A percentile compares a stretch with the other conserved stretches of the same genome.
Conservation (phyloP, 2,888 invertebrate species). For the Chloroclysta siterata region DNA sequence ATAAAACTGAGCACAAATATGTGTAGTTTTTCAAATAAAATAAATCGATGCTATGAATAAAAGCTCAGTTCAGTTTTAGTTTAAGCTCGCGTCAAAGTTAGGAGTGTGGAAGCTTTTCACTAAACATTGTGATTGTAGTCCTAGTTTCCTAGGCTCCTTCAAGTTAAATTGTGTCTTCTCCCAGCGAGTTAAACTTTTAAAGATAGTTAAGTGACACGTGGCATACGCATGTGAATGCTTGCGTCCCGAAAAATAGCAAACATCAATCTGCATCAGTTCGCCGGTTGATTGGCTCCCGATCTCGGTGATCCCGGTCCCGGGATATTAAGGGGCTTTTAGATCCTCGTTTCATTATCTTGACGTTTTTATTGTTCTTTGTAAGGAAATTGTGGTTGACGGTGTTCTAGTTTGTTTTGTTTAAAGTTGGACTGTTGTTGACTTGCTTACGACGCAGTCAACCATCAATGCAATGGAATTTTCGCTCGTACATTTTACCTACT, state of each 20-base stretch:
- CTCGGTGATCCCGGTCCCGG: slow-evolving; percentile 36
- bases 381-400: slow-evolving; percentile 7
- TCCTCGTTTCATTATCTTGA: slow-evolving; percentile 29
- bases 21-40: too few relatives aligned
- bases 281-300: slow-evolving; percentile 54
- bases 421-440: not conserved
- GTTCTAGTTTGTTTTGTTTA: slow-evolving; percentile 1
- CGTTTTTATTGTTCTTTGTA: slow-evolving; percentile 28
- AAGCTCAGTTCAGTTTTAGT: too few relatives aligned
- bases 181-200: not conserved
- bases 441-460: too few relatives aligned
- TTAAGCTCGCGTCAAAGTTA: too few relatives aligned
- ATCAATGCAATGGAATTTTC: too few relatives aligned
- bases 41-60: too few relatives aligned
- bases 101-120: too few relatives aligned
- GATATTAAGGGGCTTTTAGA: slow-evolving; percentile 26
- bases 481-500: too few relatives aligned
- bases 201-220: slow-evolving; percentile 4
- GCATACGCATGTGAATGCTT: slow-evolving; percentile 6
- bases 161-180: too few relatives aligned
- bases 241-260: slow-evolving; percentile 32
- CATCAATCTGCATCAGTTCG: slow-evolving; percentile 65
- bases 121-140: too few relatives aligned
- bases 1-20: too few relatives aligned
- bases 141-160: too few relatives aligned